Evolutionary conservation across 1,140 invertebrate species (phyloP).

Genomic region (Cyrtorhinus lividipennis): DNA sequence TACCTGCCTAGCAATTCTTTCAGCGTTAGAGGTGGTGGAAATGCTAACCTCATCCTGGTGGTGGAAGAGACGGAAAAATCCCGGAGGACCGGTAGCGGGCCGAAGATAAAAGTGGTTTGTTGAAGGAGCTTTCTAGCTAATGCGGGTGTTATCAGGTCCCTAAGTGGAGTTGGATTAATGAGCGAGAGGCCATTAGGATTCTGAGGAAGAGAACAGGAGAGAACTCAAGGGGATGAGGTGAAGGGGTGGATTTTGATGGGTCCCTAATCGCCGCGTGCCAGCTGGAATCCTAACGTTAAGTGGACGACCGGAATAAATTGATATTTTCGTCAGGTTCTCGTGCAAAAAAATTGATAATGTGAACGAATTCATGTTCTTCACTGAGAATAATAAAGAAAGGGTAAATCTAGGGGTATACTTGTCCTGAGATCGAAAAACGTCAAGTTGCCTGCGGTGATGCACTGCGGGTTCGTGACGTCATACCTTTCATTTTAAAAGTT

Average conservation of each 20-base stretch:
- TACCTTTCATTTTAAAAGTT: no score
- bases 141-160: background rate
- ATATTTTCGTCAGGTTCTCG: no score
- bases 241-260: background rate
- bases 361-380: no score
- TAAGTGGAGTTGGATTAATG: slow-evolving; percentile 8
- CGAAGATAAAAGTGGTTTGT: slow-evolving; percentile 1
- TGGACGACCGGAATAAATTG: no score
- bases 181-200: background rate
- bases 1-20: slow-evolving; percentile 5
- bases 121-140: background rate
- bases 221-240: no score
- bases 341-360: no score
- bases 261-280: background rate
- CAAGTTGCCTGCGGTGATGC: no score
- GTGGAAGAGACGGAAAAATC: background rate
- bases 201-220: background rate
- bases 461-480: no score
- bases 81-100: background rate
- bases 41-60: background rate
- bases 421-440: no score
- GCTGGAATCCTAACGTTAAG: no score
- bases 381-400: no score
- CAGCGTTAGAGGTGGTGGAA: background rate
- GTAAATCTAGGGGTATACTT: no score